Evolutionary conservation across 2,113 vertebrate genomes (phyloP).

Genomic region (Crocuta crocuta): DNA sequence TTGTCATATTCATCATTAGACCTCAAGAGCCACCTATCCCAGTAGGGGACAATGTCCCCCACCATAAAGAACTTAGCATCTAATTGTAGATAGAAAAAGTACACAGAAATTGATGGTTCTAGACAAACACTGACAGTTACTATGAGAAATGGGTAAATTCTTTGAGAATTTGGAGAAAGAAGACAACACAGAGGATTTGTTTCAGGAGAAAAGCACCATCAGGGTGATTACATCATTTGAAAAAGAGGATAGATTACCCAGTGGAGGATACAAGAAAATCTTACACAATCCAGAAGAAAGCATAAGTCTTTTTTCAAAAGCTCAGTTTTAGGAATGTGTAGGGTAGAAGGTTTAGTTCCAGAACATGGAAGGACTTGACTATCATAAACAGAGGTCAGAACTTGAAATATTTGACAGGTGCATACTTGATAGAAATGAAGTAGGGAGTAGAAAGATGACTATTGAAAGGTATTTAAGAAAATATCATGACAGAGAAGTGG

Average conservation of each 20-base stretch:
- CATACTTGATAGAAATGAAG: neutral
- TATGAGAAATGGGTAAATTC: neutral
- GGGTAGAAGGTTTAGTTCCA: neutral
- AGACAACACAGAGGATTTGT: neutral
- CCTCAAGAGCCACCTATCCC: neutral
- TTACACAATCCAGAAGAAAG: neutral
- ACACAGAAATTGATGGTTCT: neutral
- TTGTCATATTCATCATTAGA: neutral
- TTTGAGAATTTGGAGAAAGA: neutral
- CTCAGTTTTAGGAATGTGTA: neutral
- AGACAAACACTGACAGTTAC: neutral
- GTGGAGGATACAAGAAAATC: neutral
- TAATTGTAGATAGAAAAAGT: neutral
- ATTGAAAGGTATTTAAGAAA: neutral
- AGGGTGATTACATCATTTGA: neutral
- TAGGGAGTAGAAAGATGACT: neutral
- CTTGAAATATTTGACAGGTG: neutral
- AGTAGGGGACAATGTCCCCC: neutral
- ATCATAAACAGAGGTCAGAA: neutral
- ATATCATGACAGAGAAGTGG: neutral
- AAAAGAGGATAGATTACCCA: neutral
- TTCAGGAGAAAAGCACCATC: neutral
- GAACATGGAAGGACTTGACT: neutral
- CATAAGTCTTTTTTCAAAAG: neutral
- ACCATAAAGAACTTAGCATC: neutral